Conservation (phyloP, 2,888 invertebrate genomes). For the Brachylomia viminalis region DNA sequence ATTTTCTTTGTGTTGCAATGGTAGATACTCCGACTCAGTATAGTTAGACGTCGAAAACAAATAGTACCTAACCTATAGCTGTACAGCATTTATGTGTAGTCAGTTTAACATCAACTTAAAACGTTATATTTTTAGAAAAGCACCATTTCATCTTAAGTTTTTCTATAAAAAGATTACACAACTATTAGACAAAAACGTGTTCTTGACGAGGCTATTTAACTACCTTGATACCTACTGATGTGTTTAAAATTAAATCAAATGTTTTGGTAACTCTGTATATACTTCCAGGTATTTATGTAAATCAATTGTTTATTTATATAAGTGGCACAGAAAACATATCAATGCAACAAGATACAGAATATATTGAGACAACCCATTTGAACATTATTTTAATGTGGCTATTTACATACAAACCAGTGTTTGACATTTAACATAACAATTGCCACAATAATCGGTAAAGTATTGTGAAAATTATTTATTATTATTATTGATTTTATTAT, state of each 20-base stretch:
- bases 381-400: background rate
- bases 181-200: slow-evolving; percentile 40
- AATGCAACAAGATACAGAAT: background rate
- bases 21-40: slow-evolving; percentile 16
- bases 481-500: too few relatives aligned
- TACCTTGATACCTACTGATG: slow-evolving; percentile 8
- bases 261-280: background rate
- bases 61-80: slow-evolving; percentile 5
- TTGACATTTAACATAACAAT: slow-evolving; percentile 21
- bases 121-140: background rate
- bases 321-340: background rate
- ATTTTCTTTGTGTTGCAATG: slow-evolving; percentile 50
- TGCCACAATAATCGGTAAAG: background rate
- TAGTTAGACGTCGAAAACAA: slow-evolving; percentile 13
- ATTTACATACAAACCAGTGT: slow-evolving; percentile 19
- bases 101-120: slow-evolving; percentile 6
- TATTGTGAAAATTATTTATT: too few relatives aligned
- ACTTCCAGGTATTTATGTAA: slow-evolving; percentile 11
- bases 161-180: slow-evolving; percentile 33
- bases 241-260: slow-evolving; percentile 18
- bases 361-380: slow-evolving; percentile 11
- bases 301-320: slow-evolving; percentile 1
- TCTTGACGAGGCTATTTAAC: slow-evolving; percentile 2
- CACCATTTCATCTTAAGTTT: background rate
- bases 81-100: slow-evolving; percentile 3